Evolutionary conservation across 2,797 vertebrate species (phyloP).

Genomic region (Sylvilagus floridanus): DNA sequence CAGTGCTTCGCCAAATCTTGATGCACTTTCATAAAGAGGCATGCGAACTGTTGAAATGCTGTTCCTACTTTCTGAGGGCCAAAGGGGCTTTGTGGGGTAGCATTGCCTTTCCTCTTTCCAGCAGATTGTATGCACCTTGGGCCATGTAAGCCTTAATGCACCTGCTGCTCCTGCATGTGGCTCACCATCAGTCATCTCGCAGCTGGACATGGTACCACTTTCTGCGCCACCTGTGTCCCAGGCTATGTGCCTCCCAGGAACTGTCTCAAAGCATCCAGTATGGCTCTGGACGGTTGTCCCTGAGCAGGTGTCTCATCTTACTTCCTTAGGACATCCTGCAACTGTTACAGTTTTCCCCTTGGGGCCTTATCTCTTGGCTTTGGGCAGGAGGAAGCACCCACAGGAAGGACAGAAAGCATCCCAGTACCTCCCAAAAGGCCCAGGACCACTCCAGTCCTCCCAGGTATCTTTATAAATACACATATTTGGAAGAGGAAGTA

Average conservation of each 20-base stretch:
- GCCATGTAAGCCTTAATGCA: background rate
- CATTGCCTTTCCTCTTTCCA: background rate
- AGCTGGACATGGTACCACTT: background rate
- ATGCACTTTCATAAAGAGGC: background rate
- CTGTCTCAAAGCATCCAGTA: background rate
- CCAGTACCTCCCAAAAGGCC: background rate
- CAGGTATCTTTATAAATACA: background rate
- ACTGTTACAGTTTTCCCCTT: background rate
- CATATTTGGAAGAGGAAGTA: background rate
- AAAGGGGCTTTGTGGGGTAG: background rate
- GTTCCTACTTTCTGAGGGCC: background rate
- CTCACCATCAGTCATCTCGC: background rate
- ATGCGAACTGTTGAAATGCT: background rate
- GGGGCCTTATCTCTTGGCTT: background rate
- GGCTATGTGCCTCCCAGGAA: background rate
- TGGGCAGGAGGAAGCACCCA: background rate
- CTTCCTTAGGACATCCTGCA: background rate
- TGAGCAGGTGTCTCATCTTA: background rate
- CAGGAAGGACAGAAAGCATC: background rate
- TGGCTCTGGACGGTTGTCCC: background rate
- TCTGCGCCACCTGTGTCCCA: background rate
- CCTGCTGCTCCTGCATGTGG: background rate
- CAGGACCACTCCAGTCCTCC: too few species aligned
- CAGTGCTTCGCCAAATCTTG: background rate
- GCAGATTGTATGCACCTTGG: too few species aligned